phyloP scores from a whole-genome alignment of 30 jellyfish, hydroid and myxozoan genomes.

The Cassiopea andromeda region DNA sequence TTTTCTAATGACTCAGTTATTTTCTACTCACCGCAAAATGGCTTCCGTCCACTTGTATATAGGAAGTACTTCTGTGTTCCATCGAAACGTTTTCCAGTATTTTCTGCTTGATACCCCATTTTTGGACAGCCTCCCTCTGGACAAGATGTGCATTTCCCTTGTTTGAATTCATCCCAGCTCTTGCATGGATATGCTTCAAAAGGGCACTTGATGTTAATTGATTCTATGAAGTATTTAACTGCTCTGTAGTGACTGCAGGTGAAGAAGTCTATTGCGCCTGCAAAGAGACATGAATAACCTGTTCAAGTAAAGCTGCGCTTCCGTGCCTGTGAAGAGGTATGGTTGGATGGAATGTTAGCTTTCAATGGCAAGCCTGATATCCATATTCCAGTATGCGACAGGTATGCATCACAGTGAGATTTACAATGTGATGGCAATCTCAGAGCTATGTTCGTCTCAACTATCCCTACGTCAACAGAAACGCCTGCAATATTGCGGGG shows the following conservation, averaged over 20 bases:
- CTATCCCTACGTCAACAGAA: too few relatives aligned
- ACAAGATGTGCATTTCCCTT: constrained; percentile 71
- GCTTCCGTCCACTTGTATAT: constrained; percentile 62
- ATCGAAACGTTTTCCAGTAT: constrained; percentile 30
- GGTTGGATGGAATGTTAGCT: too few relatives aligned
- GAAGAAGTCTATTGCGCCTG: constrained; percentile 48
- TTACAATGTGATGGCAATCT: too few relatives aligned
- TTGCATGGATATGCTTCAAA: constrained; percentile 69
- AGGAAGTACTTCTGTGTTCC: constrained; percentile 59
- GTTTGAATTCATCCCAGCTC: constrained; percentile 41
- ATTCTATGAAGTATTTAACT: constrained; percentile 58
- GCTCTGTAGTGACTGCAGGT: constrained; percentile 83
- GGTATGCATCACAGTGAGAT: too few relatives aligned
- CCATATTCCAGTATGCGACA: too few relatives aligned
- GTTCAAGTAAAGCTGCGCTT: too few relatives aligned
- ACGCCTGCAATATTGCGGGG: too few relatives aligned
- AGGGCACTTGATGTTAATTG: constrained; percentile 57
- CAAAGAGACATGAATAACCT: background rate
- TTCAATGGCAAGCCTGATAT: too few relatives aligned
- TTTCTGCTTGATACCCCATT: constrained; percentile 76
- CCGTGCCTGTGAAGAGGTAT: too few relatives aligned
- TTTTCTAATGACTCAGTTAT: background rate
- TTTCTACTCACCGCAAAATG: constrained; percentile 73
- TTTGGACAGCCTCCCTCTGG: constrained; percentile 63
- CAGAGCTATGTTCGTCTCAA: too few relatives aligned